These are phyloP conservation scores for Epicampocera succincta DNA, from an alignment of 2,888 invertebrate genomes.

Conservation along the genomic window DNA sequence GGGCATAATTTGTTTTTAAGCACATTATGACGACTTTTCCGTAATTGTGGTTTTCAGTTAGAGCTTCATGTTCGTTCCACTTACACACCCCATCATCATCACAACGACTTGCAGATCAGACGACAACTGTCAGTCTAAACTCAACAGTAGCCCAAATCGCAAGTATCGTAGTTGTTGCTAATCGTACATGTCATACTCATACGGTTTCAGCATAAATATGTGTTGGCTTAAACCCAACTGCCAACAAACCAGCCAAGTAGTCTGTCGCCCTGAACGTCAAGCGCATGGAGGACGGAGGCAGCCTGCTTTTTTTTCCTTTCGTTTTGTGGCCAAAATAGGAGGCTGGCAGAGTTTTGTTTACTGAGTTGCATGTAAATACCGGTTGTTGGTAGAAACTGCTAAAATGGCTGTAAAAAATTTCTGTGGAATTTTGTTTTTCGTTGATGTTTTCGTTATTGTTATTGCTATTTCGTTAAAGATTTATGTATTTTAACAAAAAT, in stretches of 20 bases:
- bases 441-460: neutral
- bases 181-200: constrained; percentile 46
- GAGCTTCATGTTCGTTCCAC: neutral
- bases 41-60: constrained; percentile 51
- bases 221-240: constrained; percentile 47
- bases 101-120: neutral
- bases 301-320: neutral
- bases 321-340: constrained; percentile 9
- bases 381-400: constrained; percentile 25
- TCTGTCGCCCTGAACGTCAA: neutral
- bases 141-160: constrained; percentile 44
- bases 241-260: constrained; percentile 5
- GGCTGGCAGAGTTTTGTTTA: constrained; percentile 24
- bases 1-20: too few relatives aligned
- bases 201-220: constrained; percentile 52
- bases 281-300: constrained; percentile 1
- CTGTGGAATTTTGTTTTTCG: constrained; percentile 35
- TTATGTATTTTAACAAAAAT: constrained; percentile 34
- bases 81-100: neutral
- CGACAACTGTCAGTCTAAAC: constrained; percentile 26
- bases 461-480: too few relatives aligned
- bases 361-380: constrained; percentile 21
- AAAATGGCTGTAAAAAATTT: neutral
- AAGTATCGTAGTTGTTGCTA: constrained; percentile 39
- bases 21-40: constrained; percentile 55